phyloP scores from a whole-genome alignment of 1,140 invertebrate genomes.

The Saxidomus purpurata region DNA sequence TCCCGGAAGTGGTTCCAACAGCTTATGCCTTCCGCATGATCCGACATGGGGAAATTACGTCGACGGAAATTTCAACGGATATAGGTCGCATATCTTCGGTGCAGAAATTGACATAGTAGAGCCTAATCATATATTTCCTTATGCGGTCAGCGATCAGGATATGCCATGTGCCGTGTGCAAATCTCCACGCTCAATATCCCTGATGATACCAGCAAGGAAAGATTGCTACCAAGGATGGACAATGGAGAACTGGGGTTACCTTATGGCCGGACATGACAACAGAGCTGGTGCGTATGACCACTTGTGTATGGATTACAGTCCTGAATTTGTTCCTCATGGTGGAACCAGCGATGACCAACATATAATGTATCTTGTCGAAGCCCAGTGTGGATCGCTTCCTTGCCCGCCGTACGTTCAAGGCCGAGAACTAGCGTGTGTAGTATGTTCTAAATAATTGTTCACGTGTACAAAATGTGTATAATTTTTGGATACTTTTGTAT shows the following conservation, averaged over 20 bases:
- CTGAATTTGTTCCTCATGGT: slow-evolving; percentile 46
- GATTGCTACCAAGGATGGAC: slow-evolving; percentile 67
- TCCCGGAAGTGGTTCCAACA: background rate
- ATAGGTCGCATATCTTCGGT: slow-evolving; percentile 38
- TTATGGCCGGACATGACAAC: slow-evolving; percentile 60
- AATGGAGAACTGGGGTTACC: slow-evolving; percentile 66
- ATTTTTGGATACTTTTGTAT: no score
- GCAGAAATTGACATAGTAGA: slow-evolving; percentile 52
- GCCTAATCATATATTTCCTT: background rate
- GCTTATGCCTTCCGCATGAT: slow-evolving; percentile 23
- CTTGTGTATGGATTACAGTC: slow-evolving; percentile 68
- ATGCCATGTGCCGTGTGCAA: slow-evolving; percentile 66
- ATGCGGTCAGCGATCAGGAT: slow-evolving; percentile 48
- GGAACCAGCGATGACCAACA: slow-evolving; percentile 52
- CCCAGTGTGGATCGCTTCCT: slow-evolving; percentile 65
- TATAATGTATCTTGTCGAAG: slow-evolving; percentile 64
- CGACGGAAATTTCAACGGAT: background rate
- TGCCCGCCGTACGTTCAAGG: slow-evolving; percentile 69
- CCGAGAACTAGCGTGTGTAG: slow-evolving; percentile 68
- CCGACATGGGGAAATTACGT: slow-evolving; percentile 27
- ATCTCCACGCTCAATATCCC: background rate
- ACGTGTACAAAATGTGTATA: no score
- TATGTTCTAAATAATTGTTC: slow-evolving; percentile 69
- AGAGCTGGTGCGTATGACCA: slow-evolving; percentile 30
- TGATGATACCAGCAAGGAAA: slow-evolving; percentile 67